Base-by-base conservation (phyloP, 2,113 vertebrate genomes). In the Pundamilia nyererei region DNA sequence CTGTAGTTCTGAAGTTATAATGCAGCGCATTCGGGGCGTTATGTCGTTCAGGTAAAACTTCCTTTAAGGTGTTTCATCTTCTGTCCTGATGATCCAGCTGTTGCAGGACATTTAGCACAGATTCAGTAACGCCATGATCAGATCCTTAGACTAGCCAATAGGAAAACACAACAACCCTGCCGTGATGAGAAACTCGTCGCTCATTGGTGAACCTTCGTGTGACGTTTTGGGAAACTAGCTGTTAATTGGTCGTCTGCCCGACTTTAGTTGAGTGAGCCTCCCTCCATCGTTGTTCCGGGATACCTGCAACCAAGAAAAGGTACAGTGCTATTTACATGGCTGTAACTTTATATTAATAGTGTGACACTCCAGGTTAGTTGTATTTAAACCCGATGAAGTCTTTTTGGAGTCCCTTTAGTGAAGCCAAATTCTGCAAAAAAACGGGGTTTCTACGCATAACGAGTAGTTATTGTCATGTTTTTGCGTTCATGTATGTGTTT, bases 41-140 rank as follows among this genome's bases (percentile, higher is more conserved):
- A 5, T 29, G 24, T 75, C 1, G 2, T 26, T 29, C 70, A 19
- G 24, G 4, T 47, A 5, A 21, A 4, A 31, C 19, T 35, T 45
- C 11, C 42, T 75, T 47, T 47, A 47, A 29, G 70, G 70, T 31
- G 70, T 75, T 75, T 75, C 54, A 15, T 17, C 47, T 17, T 35
- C 14, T 12, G 33, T 29, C 79, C 38, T n/a, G 55, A 9, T 19
- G 6, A 4, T 42, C 80, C 86, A 49, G 58, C 29, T 40, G 68
- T 17, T 6, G 19, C 42, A 10, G 26, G 14, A 35, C 35, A 49
- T 79, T 79, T 19, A 9, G 31, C 6, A 6, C 55, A 24, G 56
- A 58, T 56, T 24, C 58, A 65, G 80, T 95, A 93, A 81, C 94
- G 60, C 95, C 94, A 96, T 96, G 96, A 95, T 5, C 96, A 96